Evolutionary conservation across 2,888 invertebrate genomes (phyloP).

Genomic region (Pollenia amentaria): DNA sequence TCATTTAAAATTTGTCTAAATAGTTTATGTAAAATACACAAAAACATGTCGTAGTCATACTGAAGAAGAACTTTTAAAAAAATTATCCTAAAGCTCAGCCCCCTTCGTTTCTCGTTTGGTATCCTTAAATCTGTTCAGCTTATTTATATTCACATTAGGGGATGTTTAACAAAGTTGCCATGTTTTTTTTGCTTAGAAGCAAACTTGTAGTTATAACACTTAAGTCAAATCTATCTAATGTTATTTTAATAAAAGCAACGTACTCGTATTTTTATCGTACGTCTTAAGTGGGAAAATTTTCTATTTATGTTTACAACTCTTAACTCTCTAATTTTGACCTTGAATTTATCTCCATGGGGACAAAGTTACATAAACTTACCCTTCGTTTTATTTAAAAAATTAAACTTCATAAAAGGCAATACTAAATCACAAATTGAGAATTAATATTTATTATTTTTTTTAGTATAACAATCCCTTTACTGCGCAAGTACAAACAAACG

Average conservation of each 20-base stretch:
- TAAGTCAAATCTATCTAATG: too few relatives aligned
- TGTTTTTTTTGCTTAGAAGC: not conserved
- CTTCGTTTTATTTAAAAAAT: not conserved
- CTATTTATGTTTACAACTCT: too few relatives aligned
- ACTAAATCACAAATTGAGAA: not conserved
- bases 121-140: constrained; percentile 35
- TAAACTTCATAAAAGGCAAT: constrained; percentile 15
- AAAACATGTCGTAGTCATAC: not conserved
- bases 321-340: too few relatives aligned
- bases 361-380: too few relatives aligned
- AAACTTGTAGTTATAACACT: too few relatives aligned
- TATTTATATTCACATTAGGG: constrained; percentile 13
- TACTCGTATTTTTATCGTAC: too few relatives aligned
- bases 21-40: not conserved
- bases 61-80: not conserved
- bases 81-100: not conserved
- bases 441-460: not conserved
- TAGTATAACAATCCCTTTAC: constrained; percentile 13
- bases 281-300: too few relatives aligned
- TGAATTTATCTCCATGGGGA: too few relatives aligned
- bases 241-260: too few relatives aligned
- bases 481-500: constrained; percentile 72
- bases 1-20: constrained; percentile 33
- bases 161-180: constrained; percentile 50
- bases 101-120: not conserved